Evolutionary conservation across 2,113 vertebrate genomes (phyloP).

Genomic region (Lucifuga dentata): DNA sequence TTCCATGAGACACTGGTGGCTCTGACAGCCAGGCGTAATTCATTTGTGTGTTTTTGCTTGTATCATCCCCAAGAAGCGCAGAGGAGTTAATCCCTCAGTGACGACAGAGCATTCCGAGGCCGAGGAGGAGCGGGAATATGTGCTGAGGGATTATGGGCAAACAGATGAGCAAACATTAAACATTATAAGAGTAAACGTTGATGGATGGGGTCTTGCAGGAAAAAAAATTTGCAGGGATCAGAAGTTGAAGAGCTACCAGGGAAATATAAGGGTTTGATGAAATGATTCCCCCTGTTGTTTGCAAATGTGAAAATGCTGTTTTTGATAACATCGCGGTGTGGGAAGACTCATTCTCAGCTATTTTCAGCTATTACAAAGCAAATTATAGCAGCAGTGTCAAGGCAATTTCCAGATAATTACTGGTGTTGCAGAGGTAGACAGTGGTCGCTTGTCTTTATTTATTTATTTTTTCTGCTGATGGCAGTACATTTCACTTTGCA

Average conservation of each 20-base stretch:
- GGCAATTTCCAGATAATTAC: constrained; percentile 75
- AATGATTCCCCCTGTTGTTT: constrained; percentile 49
- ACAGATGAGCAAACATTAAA: constrained; percentile 74
- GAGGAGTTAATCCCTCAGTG: constrained; percentile 68
- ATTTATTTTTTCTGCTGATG: constrained; percentile 64
- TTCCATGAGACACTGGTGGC: constrained; percentile 16
- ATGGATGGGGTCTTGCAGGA: constrained; percentile 26
- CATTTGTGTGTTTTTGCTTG: constrained; percentile 48
- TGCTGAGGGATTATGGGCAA: constrained; percentile 73
- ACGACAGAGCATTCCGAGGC: constrained; percentile 58
- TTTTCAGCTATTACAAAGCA: constrained; percentile 74
- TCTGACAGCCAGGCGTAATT: constrained; percentile 46
- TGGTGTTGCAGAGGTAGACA: constrained; percentile 61
- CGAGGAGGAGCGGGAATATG: constrained; percentile 57
- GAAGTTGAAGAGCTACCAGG: neutral
- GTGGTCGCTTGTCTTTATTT: constrained; percentile 43
- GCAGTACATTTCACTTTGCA: constrained; percentile 59
- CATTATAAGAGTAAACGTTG: constrained; percentile 69
- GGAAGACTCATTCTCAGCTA: constrained; percentile 59
- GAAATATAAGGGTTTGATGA: constrained; percentile 32
- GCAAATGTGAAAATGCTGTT: constrained; percentile 61
- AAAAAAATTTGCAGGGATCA: constrained; percentile 2
- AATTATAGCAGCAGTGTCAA: constrained; percentile 73
- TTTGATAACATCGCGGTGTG: constrained; percentile 69
- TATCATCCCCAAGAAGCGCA: constrained; percentile 59